phyloP scores from a whole-genome alignment of 2,888 invertebrate species.

The Calameuta filiformis region DNA sequence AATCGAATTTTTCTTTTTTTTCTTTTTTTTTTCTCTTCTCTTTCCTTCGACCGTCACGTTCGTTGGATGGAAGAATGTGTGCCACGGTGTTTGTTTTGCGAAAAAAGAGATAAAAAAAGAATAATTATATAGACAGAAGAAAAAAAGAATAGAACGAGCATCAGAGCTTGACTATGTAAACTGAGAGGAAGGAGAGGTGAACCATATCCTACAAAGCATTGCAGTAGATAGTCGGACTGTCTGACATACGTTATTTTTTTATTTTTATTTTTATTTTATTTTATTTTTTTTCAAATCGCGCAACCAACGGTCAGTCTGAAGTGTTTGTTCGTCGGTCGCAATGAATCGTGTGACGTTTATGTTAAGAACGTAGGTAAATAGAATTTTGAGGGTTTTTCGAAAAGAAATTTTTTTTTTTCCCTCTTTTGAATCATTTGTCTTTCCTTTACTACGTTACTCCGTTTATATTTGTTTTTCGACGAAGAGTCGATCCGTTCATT shows the following conservation, averaged over 20 bases:
- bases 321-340: no score
- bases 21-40: conserved; percentile 20
- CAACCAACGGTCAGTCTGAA: background rate
- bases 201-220: conserved; percentile 45
- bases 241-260: conserved; percentile 1
- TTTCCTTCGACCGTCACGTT: background rate
- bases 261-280: no score
- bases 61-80: background rate
- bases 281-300: background rate
- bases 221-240: conserved; percentile 12
- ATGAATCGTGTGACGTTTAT: no score
- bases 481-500: no score
- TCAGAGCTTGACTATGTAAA: conserved; percentile 28
- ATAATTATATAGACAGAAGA: background rate
- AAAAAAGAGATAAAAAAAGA: background rate
- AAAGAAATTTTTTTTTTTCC: conserved; percentile 21
- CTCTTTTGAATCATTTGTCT: background rate
- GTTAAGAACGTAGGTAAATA: no score
- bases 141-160: background rate
- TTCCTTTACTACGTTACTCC: no score
- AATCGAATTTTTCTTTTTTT: conserved; percentile 20
- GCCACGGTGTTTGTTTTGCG: no score
- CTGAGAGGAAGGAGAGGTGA: conserved; percentile 61
- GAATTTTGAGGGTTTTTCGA: conserved; percentile 15
- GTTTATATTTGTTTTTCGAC: no score